Conservation (phyloP, 1,140 invertebrate species). For the Heliconius himera region DNA sequence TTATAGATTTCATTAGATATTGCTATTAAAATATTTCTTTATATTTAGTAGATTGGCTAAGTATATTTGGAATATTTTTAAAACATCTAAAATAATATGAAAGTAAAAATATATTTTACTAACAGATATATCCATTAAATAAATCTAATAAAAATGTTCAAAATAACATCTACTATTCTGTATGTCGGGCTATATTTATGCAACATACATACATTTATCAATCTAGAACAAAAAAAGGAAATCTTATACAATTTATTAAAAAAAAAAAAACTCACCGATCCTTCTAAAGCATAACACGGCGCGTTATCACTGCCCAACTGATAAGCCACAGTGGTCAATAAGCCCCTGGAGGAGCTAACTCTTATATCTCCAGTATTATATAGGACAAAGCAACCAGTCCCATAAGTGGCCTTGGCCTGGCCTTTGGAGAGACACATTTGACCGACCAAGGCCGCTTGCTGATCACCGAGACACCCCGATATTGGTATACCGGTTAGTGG, state of each 20-base stretch:
- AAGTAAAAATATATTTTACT: no score
- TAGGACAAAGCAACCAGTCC: conserved; percentile 98
- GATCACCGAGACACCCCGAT: conserved; percentile 94
- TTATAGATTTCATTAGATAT: no score
- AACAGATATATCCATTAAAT: no score
- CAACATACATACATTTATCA: background rate
- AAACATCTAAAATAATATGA: no score
- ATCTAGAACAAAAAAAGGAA: background rate
- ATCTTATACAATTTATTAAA: background rate
- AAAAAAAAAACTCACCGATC: conserved; percentile 85
- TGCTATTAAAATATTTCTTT: no score
- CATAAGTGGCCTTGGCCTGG: conserved; percentile 97
- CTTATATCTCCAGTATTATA: conserved; percentile 95
- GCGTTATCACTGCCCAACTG: conserved; percentile 91
- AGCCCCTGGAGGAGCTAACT: conserved; percentile 91
- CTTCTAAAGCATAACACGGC: conserved; percentile 94
- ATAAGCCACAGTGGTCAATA: conserved; percentile 98
- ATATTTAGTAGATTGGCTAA: no score
- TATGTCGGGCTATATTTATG: no score
- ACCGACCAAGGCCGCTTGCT: conserved; percentile 96
- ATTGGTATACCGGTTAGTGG: conserved; percentile 88
- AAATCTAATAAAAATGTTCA: no score
- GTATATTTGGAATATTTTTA: no score
- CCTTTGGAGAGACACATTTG: conserved; percentile 95
- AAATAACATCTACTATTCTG: no score